These are phyloP conservation scores for Propithecus perrieri DNA, from an alignment of 2,797 vertebrate species.

Conservation along the genomic window DNA sequence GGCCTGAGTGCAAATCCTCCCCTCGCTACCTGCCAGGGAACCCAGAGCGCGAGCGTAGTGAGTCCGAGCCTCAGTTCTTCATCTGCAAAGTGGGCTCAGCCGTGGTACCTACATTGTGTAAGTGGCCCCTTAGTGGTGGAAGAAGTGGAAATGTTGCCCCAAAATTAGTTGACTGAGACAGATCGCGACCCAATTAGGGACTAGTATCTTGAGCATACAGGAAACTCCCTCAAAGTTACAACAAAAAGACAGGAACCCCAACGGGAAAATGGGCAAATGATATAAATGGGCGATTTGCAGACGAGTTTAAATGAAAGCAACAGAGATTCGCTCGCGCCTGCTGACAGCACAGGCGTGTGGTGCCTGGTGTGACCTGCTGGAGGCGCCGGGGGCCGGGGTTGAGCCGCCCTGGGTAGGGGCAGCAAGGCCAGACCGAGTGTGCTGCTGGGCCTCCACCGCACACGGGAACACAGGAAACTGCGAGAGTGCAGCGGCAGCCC, in stretches of 20 bases:
- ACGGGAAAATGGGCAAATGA: not conserved
- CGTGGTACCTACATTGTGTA: rapidly evolving
- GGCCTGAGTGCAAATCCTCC: rapidly evolving
- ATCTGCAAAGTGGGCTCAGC: not conserved
- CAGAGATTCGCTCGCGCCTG: not conserved
- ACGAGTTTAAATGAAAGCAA: not conserved
- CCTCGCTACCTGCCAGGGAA: not conserved
- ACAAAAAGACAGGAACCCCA: not conserved
- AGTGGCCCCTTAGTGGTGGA: not conserved
- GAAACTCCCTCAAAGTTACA: not conserved
- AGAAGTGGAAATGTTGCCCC: not conserved
- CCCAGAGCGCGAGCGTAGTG: rapidly evolving
- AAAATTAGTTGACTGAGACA: not conserved
- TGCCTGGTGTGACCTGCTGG: not conserved
- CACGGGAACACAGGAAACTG: too few relatives aligned
- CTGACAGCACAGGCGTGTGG: not conserved
- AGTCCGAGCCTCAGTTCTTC: not conserved
- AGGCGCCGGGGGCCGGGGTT: too few relatives aligned
- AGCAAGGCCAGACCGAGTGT: too few relatives aligned
- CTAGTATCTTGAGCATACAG: rapidly evolving
- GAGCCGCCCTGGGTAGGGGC: too few relatives aligned
- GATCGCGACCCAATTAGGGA: rapidly evolving
- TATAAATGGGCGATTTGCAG: not conserved
- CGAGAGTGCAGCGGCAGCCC: too few relatives aligned
- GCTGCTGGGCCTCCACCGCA: too few relatives aligned